These are phyloP conservation scores for Parazoanthus atlanticus DNA, from an alignment of 92 coral and sea anemone genomes.

Conservation along the genomic window DNA sequence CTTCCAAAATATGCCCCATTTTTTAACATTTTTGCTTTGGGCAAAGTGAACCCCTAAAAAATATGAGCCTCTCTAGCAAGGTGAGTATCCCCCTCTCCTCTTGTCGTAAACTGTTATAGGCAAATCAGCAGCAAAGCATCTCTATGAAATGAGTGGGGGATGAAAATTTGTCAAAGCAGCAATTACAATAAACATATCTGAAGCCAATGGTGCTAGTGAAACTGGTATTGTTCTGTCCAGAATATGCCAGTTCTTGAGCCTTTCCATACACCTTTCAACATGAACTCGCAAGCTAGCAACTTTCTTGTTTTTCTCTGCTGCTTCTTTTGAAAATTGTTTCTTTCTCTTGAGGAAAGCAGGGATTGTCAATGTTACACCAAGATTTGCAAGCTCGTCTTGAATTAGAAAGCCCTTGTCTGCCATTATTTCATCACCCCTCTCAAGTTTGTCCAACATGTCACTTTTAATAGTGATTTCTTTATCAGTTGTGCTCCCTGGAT, in stretches of 20 bases:
- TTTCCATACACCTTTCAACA: constrained; percentile 73
- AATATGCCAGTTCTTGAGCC: constrained; percentile 76
- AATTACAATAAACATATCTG: constrained; percentile 59
- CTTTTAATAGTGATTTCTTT: constrained; percentile 57
- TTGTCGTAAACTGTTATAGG: too few relatives aligned
- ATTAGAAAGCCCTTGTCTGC: constrained; percentile 52
- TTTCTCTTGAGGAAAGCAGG: constrained; percentile 57
- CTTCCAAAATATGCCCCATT: too few relatives aligned
- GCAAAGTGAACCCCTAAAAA: too few relatives aligned
- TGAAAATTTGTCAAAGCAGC: constrained; percentile 62
- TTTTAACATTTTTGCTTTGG: too few relatives aligned
- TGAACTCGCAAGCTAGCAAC: constrained; percentile 62
- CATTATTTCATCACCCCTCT: constrained; percentile 45
- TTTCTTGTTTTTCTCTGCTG: constrained; percentile 64
- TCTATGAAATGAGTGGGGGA: constrained; percentile 54
- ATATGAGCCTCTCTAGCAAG: too few relatives aligned
- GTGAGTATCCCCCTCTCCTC: too few relatives aligned
- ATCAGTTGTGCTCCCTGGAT: constrained; percentile 62
- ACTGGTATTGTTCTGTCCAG: constrained; percentile 63
- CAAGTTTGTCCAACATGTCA: constrained; percentile 53
- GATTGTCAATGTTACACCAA: constrained; percentile 47
- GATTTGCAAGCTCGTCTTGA: constrained; percentile 63
- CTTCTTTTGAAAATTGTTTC: constrained; percentile 59
- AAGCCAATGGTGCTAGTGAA: constrained; percentile 51
- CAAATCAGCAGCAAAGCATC: too few relatives aligned